Base-by-base conservation (phyloP, 2,888 invertebrate genomes). In the Pheosia gnoma region DNA sequence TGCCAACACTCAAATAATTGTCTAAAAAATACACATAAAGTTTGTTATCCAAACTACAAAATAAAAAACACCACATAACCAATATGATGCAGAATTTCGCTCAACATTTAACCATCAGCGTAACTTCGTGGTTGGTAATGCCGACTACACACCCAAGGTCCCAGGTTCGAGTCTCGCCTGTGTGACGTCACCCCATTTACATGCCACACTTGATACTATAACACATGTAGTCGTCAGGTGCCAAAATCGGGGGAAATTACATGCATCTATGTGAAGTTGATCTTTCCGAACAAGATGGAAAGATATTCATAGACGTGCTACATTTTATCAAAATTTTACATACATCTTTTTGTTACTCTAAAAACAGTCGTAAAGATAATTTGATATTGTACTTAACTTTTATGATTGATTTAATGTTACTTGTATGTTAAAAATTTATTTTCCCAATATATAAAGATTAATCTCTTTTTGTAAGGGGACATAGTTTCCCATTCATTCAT, bases 161-260 rank as follows among this genome's bases (percentile, higher is more conserved):
- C 66, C 53, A 55, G 79, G 91, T 90, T 92, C 91, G 74, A 87
- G 66, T 76, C 90, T 74, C 58, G 56, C 66, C 59, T 3, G 25
- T 3, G 13, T 3, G 13, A 39, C 45, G 39, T 55, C n/a, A 59
- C 91, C 93, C 93, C 92, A 85, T 90, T 87, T 88, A 74, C 85
- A 84, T 85, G 93, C 93, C 93, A 93, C 91, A 88, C 93, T 91
- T 84, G 91, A 83, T 83, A 77, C 89, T 90, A 88, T 86, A 49
- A 55, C 9, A 87, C 87, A 87, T 85, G 90, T 89, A 89, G 91
- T 81, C 59, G 75, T 85, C 84, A 81, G 85, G 89, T 88, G 90
- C 91, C 91, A 86, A 84, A 85, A 86, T 83, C 71, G 89, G 89
- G 90, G 89, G 68, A 90, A 62, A 91, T 69, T 74, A 63, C 77